Evolutionary conservation across 2,888 invertebrate species (phyloP), one percentile per base, ranked within the genome.

Genomic region (Agonum fuliginosum): DNA sequence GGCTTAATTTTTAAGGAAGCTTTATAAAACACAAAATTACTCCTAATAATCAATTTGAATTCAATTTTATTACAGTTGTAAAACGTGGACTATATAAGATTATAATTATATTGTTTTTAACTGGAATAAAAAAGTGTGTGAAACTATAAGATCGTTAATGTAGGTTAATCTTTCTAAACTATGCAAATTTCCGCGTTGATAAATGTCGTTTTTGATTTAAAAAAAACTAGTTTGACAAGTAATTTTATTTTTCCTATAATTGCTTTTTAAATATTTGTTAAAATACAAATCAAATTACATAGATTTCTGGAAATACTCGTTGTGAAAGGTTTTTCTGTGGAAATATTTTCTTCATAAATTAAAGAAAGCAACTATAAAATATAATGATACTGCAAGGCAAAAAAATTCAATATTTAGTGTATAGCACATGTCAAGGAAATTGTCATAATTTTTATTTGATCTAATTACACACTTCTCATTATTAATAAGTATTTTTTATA

Each of bases 381-480:
- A 17, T 19, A 46, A 46, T 37, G n/a, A n/a, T 12, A 37, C 37
- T 37, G 37, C 37, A 12, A n/a, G 37, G 12, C 37, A 37, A 19
- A 17, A 46, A 46, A 46, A n/a, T n/a, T n/a, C 3, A 46, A 46
- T 46, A 17, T 46, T 46, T 8, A 46, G 19, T 46, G 17, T 12
- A 46, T 46, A 6, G 19, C 46, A 24, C 22, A 54, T 54, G 24
- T 24, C n/a, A 24, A n/a, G 24, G n/a, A 54, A 54, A 54, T 54
- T 12, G 24, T 54, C 22, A 54, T n/a, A 54, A 54, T 27, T 27
- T 27, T 54, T 54, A 22, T 54, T 3, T n/a, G 24, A 24, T 54
- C 5, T 54, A 54, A 54, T 54, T 24, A 54, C 22, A 22, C 24
- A 22, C n/a, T 54, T 54, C n/a, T n/a, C 5, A 54, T 54, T 54